phyloP scores from a whole-genome alignment of 2,797 vertebrate genomes.

The Myotis pilosus region DNA sequence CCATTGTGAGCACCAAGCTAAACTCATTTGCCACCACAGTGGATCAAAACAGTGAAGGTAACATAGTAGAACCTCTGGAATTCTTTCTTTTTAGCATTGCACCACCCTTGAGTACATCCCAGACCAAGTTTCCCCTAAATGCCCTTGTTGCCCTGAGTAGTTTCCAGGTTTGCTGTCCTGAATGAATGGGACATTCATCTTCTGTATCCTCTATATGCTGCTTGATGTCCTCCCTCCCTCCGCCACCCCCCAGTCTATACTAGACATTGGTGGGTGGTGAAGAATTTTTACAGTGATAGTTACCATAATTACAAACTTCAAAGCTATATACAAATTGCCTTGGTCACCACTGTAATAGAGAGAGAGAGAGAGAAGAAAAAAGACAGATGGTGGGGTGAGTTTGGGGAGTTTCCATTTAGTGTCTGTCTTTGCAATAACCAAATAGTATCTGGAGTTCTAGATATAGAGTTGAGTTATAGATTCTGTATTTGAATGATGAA shows the following conservation, averaged over 20 bases:
- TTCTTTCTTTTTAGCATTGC: background rate
- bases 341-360: background rate
- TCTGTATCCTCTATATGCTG: background rate
- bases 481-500: constrained; percentile 22
- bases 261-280: background rate
- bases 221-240: background rate
- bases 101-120: background rate
- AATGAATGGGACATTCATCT: background rate
- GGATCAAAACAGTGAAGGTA: background rate
- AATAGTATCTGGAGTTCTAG: background rate
- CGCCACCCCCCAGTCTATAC: accelerated
- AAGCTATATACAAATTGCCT: background rate
- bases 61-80: background rate
- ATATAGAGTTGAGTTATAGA: background rate
- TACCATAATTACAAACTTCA: background rate
- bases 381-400: background rate
- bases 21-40: background rate
- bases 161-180: background rate
- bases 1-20: background rate
- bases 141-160: background rate
- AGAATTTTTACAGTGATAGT: background rate
- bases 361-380: background rate
- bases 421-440: background rate
- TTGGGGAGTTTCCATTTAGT: background rate
- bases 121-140: background rate